phyloP scores from a whole-genome alignment of 2,797 vertebrate genomes.

The Serranus cabrilla region DNA sequence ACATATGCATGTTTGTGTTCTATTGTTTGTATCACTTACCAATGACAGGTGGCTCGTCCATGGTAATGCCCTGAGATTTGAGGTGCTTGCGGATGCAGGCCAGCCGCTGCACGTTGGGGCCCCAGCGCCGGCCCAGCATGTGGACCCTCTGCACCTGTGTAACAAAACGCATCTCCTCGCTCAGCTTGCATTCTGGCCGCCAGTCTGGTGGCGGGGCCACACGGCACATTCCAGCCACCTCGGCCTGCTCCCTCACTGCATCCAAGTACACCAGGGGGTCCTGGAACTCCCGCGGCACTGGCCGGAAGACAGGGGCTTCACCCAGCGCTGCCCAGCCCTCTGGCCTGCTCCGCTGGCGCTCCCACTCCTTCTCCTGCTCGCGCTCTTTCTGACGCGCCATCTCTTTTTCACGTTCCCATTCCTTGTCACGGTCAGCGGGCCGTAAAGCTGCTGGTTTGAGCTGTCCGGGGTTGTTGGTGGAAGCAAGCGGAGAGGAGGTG shows the following conservation, averaged over 20 bases:
- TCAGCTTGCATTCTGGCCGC: conserved; percentile 99
- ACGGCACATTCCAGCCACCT: conserved; percentile 94
- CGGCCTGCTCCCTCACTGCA: conserved; percentile 93
- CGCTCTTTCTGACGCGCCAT: conserved; percentile 84
- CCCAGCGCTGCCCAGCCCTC: conserved; percentile 91
- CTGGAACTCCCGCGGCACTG: conserved; percentile 94
- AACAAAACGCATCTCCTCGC: conserved; percentile 99
- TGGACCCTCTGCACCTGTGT: conserved; percentile 99
- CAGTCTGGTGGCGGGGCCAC: conserved; percentile 96
- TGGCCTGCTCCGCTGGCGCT: conserved; percentile 86
- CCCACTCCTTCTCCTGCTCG: conserved; percentile 86
- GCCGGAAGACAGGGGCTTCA: conserved; percentile 93
- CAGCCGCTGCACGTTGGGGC: conserved; percentile 97
- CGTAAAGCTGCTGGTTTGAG: conserved; percentile 88
- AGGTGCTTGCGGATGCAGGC: conserved; percentile 99
- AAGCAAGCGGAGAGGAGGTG: conserved; percentile 79
- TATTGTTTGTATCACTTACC: conserved; percentile 85
- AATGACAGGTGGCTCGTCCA: conserved; percentile 98
- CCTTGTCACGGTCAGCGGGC: conserved; percentile 77
- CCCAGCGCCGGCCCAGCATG: conserved; percentile 99
- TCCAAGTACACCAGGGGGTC: conserved; percentile 98
- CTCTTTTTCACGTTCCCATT: conserved; percentile 82
- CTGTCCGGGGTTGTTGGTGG: conserved; percentile 74
- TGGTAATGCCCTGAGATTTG: conserved; percentile 99
- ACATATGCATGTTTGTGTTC: background rate